Conservation (phyloP, 2,888 invertebrate species). For the Yponomeuta cagnagella region DNA sequence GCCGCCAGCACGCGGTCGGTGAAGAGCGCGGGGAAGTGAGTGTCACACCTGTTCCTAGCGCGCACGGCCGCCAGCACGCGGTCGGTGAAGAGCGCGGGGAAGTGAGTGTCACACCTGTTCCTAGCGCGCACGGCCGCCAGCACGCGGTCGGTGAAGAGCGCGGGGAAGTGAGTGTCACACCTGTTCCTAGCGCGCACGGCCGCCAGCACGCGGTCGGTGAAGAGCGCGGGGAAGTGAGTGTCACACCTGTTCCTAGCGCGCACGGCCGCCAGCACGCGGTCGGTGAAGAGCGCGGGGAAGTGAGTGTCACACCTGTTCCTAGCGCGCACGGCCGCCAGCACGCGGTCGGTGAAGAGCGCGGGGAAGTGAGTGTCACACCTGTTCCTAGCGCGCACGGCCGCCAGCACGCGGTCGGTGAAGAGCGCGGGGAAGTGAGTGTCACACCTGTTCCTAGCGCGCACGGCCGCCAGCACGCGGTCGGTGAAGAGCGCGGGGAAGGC, state of each 20-base stretch:
- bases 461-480: slow-evolving; percentile 85
- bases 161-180: slow-evolving; percentile 64
- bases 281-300: slow-evolving; percentile 72
- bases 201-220: slow-evolving; percentile 86
- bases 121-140: slow-evolving; percentile 83
- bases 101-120: slow-evolving; percentile 74
- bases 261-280: slow-evolving; percentile 85
- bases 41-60: slow-evolving; percentile 72
- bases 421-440: slow-evolving; percentile 78
- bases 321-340: slow-evolving; percentile 83
- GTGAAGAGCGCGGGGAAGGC: slow-evolving; percentile 88
- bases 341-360: slow-evolving; percentile 86
- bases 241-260: slow-evolving; percentile 76
- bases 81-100: slow-evolving; percentile 88
- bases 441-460: slow-evolving; percentile 78
- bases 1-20: slow-evolving; percentile 86
- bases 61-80: slow-evolving; percentile 84
- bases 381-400: slow-evolving; percentile 79
- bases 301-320: slow-evolving; percentile 62
- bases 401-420: slow-evolving; percentile 86
- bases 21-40: slow-evolving; percentile 70
- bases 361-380: slow-evolving; percentile 77
- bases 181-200: slow-evolving; percentile 81
- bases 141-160: slow-evolving; percentile 81
- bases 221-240: slow-evolving; percentile 84